These are phyloP conservation scores for Caenorhabditis japonica DNA, from an alignment of 2,888 invertebrate species.

Conservation along the genomic window DNA sequence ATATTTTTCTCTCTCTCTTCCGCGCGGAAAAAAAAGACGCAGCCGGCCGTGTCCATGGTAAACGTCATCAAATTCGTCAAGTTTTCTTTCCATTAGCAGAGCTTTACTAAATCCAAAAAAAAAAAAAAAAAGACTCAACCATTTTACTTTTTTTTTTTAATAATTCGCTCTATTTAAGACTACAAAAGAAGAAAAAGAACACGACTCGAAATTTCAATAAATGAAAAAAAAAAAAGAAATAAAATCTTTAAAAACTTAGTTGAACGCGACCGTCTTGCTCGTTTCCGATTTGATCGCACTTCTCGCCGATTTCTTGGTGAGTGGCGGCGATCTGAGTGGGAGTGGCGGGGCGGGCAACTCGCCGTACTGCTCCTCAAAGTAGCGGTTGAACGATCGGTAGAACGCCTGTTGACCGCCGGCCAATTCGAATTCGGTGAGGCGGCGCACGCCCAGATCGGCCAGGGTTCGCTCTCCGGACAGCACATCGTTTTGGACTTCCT, in stretches of 20 bases:
- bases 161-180: constrained; percentile 13
- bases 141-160: background rate
- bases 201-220: background rate
- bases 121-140: too few relatives aligned
- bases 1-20: too few relatives aligned
- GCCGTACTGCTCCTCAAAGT: constrained; percentile 72
- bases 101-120: background rate
- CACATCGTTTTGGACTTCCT: constrained; percentile 79
- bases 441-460: constrained; percentile 79
- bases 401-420: constrained; percentile 70
- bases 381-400: constrained; percentile 68
- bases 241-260: constrained; percentile 13
- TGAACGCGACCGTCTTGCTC: constrained; percentile 49
- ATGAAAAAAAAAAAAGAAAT: background rate
- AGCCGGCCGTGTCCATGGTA: background rate
- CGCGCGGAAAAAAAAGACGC: background rate
- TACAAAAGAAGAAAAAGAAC: background rate
- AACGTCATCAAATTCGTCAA: background rate
- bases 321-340: constrained; percentile 64
- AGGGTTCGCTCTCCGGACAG: constrained; percentile 77
- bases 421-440: constrained; percentile 77
- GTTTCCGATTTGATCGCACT: constrained; percentile 41
- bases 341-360: constrained; percentile 71
- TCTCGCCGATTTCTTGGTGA: constrained; percentile 34
- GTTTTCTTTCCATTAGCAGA: too few relatives aligned